A percentile compares a stretch with the other conserved stretches of the same genome.
phyloP scores from a whole-genome alignment of 1,140 invertebrate genomes.

The Melipona quadrifasciata region DNA sequence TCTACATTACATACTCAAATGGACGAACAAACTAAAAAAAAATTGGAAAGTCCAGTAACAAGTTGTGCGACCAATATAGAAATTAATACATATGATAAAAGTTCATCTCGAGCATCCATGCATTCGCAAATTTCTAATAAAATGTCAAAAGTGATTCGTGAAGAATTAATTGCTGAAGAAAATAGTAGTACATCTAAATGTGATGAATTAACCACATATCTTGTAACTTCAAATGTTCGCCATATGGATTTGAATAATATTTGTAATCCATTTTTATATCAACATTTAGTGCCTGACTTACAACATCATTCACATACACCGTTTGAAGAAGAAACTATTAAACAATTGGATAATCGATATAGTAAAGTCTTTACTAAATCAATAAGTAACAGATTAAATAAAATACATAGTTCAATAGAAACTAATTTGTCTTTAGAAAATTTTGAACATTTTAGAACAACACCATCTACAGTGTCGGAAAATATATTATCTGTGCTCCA shows the following conservation, averaged over 20 bases:
- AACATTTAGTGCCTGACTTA: slow-evolving; percentile 72
- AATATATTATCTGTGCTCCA: slow-evolving; percentile 68
- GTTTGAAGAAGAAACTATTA: slow-evolving; percentile 70
- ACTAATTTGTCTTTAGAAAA: slow-evolving; percentile 43
- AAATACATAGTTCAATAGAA: slow-evolving; percentile 63
- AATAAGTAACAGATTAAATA: slow-evolving; percentile 65
- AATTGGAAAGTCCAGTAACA: neutral
- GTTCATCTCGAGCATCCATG: neutral
- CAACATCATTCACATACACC: slow-evolving; percentile 38
- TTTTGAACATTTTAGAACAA: slow-evolving; percentile 59
- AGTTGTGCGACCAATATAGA: neutral
- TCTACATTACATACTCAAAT: slow-evolving; percentile 66
- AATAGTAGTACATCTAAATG: slow-evolving; percentile 60
- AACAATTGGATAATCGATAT: slow-evolving; percentile 75
- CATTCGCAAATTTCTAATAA: slow-evolving; percentile 57
- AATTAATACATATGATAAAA: neutral
- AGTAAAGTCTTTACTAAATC: slow-evolving; percentile 68
- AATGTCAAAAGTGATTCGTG: slow-evolving; percentile 74
- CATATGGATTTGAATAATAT: slow-evolving; percentile 71
- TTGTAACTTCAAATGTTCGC: slow-evolving; percentile 75
- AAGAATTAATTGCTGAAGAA: slow-evolving; percentile 75
- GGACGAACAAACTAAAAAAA: slow-evolving; percentile 31
- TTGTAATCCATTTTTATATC: slow-evolving; percentile 75
- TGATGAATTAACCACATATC: slow-evolving; percentile 74
- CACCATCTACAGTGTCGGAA: slow-evolving; percentile 67